These are phyloP conservation scores for Ennomos erosarius DNA, from an alignment of 2,888 invertebrate species.

Conservation along the genomic window DNA sequence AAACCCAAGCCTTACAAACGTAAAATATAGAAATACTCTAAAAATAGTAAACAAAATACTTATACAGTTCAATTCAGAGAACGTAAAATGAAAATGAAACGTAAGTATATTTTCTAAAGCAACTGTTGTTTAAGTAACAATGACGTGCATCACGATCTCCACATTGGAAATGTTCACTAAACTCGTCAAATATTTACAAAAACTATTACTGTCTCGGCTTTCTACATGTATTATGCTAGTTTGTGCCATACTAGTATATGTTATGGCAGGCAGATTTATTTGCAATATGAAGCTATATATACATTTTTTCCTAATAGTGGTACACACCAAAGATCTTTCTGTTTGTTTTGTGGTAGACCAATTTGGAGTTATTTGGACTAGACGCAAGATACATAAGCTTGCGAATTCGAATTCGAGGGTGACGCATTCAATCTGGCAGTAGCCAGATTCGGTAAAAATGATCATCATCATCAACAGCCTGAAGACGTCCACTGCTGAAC, in stretches of 20 bases:
- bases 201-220: slow-evolving; percentile 18
- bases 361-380: slow-evolving; percentile 11
- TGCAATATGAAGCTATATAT: slow-evolving; percentile 17
- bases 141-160: slow-evolving; percentile 21
- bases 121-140: slow-evolving; percentile 11
- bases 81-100: slow-evolving; percentile 5
- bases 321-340: slow-evolving; percentile 6
- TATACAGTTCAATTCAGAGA: too few relatives aligned
- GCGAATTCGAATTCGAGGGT: background rate
- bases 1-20: too few relatives aligned
- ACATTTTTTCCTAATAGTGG: slow-evolving; percentile 2
- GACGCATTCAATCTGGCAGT: too few relatives aligned
- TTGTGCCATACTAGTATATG: background rate
- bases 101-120: slow-evolving; percentile 15
- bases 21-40: too few relatives aligned
- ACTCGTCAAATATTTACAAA: slow-evolving; percentile 24
- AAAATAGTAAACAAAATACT: too few relatives aligned
- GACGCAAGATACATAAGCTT: background rate
- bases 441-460: too few relatives aligned
- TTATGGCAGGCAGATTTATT: slow-evolving; percentile 17
- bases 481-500: too few relatives aligned
- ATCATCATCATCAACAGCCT: too few relatives aligned
- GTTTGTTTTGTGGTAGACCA: slow-evolving; percentile 11
- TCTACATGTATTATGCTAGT: slow-evolving; percentile 14
- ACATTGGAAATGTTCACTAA: slow-evolving; percentile 1